Evolutionary conservation across 2,797 vertebrate species (phyloP).

Genomic region (Pantherophis alleghaniensis): DNA sequence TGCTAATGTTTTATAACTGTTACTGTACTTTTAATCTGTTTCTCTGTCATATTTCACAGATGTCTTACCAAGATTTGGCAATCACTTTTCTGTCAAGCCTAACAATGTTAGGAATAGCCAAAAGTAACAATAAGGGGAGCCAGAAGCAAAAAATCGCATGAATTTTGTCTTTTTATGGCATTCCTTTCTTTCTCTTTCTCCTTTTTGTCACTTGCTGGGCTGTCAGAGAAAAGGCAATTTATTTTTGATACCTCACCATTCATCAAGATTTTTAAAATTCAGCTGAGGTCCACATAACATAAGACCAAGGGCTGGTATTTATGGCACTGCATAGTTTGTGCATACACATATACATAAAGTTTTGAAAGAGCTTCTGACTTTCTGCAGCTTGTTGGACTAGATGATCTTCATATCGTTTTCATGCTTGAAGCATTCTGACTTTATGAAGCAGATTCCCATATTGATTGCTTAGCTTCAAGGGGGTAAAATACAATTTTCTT

Average conservation of each 20-base stretch:
- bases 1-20: neutral
- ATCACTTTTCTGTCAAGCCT: neutral
- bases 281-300: neutral
- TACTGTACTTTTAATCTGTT: neutral
- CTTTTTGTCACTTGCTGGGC: neutral
- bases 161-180: neutral
- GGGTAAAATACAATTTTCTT: constrained; percentile 23
- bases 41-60: neutral
- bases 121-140: neutral
- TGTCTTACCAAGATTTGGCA: neutral
- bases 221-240: neutral
- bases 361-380: neutral
- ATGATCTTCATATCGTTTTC: constrained; percentile 14
- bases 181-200: neutral
- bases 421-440: neutral
- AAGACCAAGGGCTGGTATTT: neutral
- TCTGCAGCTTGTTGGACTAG: constrained; percentile 5
- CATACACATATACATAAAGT: neutral
- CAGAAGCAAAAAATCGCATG: neutral
- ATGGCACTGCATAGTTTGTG: neutral
- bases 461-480: constrained; percentile 29
- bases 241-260: neutral
- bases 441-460: constrained; percentile 16
- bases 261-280: neutral
- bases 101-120: neutral